Percentiles rank a stretch among this genome's conserved stretches.
Evolutionary conservation across 2,113 vertebrate genomes (phyloP).

Genomic region (Melanerpes formicivorus): DNA sequence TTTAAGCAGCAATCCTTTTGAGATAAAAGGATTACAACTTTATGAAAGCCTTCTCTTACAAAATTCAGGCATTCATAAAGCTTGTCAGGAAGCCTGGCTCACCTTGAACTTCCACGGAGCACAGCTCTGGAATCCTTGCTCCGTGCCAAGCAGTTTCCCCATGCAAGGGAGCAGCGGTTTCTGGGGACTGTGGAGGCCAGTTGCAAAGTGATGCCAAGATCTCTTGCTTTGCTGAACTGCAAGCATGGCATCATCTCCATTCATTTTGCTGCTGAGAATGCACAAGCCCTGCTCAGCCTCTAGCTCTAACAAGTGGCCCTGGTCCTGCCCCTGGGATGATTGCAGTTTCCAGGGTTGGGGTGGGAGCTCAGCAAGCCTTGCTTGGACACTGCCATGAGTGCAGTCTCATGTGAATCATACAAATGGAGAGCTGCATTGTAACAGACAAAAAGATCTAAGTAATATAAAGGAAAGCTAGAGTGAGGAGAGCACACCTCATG

Average conservation of each 20-base stretch:
- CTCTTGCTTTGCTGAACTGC: not conserved
- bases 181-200: not conserved
- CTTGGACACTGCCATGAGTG: not conserved
- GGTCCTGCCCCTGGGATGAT: not conserved
- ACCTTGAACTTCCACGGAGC: fast-evolving
- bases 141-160: fast-evolving
- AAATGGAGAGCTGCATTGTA: not conserved
- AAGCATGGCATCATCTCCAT: fast-evolving
- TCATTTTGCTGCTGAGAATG: not conserved
- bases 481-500: not conserved
- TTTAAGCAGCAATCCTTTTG: not conserved
- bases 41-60: not conserved
- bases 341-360: fast-evolving
- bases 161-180: not conserved
- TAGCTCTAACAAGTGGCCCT: not conserved
- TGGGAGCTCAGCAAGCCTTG: not conserved
- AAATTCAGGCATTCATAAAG: conserved; percentile 7
- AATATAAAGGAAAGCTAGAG: not conserved
- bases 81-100: not conserved
- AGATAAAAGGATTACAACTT: conserved; percentile 42
- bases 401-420: not conserved
- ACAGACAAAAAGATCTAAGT: not conserved
- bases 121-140: not conserved
- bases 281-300: not conserved
- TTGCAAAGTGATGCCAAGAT: not conserved